Evolutionary conservation across 2,888 invertebrate genomes (phyloP).

Genomic region (Palloptera scutellata): DNA sequence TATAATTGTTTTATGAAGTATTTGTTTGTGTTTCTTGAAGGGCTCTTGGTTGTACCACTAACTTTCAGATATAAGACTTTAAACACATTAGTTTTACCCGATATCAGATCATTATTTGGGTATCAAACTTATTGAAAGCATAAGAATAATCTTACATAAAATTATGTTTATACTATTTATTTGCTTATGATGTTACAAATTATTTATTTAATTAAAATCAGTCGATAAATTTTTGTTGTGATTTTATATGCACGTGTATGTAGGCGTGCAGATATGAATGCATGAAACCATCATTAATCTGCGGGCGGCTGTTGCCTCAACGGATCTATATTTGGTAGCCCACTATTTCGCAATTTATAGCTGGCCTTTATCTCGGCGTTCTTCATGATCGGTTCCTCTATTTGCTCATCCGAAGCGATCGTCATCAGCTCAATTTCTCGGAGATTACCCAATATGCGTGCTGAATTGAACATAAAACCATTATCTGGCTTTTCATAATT

Average conservation of each 20-base stretch:
- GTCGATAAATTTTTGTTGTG: too few relatives aligned
- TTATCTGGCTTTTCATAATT: conserved; percentile 58
- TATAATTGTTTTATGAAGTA: too few relatives aligned
- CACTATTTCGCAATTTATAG: conserved; percentile 9
- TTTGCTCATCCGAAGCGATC: conserved; percentile 53
- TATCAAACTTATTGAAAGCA: too few relatives aligned
- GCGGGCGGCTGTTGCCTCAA: conserved; percentile 7
- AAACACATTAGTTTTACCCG: too few relatives aligned
- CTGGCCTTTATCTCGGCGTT: conserved; percentile 6
- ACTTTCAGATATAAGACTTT: too few relatives aligned
- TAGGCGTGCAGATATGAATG: not conserved
- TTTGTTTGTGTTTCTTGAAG: too few relatives aligned
- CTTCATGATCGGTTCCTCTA: conserved; percentile 25
- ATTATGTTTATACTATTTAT: too few relatives aligned
- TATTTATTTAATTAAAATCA: too few relatives aligned
- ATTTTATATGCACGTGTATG: not conserved
- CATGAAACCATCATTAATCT: not conserved
- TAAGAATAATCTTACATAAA: too few relatives aligned
- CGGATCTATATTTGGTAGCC: conserved; percentile 38
- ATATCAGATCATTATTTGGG: too few relatives aligned
- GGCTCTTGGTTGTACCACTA: too few relatives aligned
- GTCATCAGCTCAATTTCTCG: conserved; percentile 61
- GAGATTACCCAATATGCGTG: conserved; percentile 54
- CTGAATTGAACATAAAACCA: conserved; percentile 55
- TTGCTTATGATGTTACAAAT: too few relatives aligned